These are phyloP conservation scores for Deilephila elpenor DNA, from an alignment of 2,888 invertebrate genomes.

Conservation along the genomic window DNA sequence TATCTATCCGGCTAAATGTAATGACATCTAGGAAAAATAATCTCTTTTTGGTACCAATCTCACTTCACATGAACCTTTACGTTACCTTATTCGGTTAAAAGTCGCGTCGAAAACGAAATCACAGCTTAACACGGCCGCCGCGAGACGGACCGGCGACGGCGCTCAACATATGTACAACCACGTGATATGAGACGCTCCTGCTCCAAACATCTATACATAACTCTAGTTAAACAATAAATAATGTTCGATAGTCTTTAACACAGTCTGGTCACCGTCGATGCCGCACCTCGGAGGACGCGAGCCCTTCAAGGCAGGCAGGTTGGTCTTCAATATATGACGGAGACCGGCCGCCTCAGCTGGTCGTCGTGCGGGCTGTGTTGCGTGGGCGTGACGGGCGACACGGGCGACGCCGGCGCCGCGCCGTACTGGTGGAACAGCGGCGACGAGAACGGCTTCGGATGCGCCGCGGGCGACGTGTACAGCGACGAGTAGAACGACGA, in stretches of 20 bases:
- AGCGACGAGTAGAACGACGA: conserved; percentile 89
- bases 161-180: conserved; percentile 74
- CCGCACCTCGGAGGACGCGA: conserved; percentile 60
- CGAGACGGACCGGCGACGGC: conserved; percentile 53
- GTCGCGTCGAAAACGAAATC: conserved; percentile 74
- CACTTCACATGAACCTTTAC: conserved; percentile 74
- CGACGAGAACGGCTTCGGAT: conserved; percentile 81
- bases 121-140: conserved; percentile 74
- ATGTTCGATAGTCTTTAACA: conserved; percentile 60
- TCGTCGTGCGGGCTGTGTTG: conserved; percentile 83
- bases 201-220: conserved; percentile 62
- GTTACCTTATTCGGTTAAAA: conserved; percentile 37
- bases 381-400: conserved; percentile 74
- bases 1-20: conserved; percentile 66
- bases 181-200: conserved; percentile 72
- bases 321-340: conserved; percentile 88
- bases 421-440: conserved; percentile 83
- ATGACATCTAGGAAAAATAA: conserved; percentile 73
- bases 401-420: conserved; percentile 75
- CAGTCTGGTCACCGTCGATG: conserved; percentile 65
- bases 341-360: conserved; percentile 88
- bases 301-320: conserved; percentile 74
- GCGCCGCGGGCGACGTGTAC: conserved; percentile 84
- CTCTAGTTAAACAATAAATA: conserved; percentile 76
- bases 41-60: conserved; percentile 84